A percentile compares a stretch with the other conserved stretches of the same genome.
Conservation (phyloP, 1,140 invertebrate species). For the Magallana gigas region DNA sequence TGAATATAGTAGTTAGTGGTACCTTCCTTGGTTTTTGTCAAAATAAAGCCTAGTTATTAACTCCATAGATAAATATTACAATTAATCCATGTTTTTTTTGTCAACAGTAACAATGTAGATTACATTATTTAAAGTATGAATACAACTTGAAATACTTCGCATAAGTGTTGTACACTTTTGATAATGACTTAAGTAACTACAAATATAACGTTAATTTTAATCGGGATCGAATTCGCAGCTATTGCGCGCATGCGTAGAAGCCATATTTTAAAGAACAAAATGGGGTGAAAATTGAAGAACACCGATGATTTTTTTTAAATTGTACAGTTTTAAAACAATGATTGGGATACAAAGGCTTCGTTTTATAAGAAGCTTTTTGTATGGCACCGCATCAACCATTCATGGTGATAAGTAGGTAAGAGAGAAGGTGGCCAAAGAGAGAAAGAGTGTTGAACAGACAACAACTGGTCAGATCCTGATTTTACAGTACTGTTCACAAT, state of each 20-base stretch:
- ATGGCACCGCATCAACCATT: neutral
- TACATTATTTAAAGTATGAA: too few relatives aligned
- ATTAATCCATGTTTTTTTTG: too few relatives aligned
- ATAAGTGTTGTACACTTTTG: too few relatives aligned
- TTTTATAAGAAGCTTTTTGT: neutral
- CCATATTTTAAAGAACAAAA: neutral
- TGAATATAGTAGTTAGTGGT: too few relatives aligned
- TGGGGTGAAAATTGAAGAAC: neutral
- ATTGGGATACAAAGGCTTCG: neutral
- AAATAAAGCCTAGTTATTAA: too few relatives aligned
- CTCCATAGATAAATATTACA: too few relatives aligned
- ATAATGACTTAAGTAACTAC: too few relatives aligned
- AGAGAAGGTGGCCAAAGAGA: neutral
- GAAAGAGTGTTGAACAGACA: neutral
- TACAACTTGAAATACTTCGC: too few relatives aligned
- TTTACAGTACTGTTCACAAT: too few relatives aligned
- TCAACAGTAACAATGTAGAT: too few relatives aligned
- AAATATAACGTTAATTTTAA: neutral
- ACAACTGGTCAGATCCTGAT: neutral
- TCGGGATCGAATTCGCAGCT: neutral
- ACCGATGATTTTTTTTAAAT: neutral
- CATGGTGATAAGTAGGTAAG: neutral
- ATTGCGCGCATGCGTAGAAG: neutral
- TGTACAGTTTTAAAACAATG: neutral
- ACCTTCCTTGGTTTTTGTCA: too few relatives aligned